These are phyloP conservation scores for Aporophyla lueneburgensis DNA, from an alignment of 2,888 invertebrate genomes.

Conservation along the genomic window DNA sequence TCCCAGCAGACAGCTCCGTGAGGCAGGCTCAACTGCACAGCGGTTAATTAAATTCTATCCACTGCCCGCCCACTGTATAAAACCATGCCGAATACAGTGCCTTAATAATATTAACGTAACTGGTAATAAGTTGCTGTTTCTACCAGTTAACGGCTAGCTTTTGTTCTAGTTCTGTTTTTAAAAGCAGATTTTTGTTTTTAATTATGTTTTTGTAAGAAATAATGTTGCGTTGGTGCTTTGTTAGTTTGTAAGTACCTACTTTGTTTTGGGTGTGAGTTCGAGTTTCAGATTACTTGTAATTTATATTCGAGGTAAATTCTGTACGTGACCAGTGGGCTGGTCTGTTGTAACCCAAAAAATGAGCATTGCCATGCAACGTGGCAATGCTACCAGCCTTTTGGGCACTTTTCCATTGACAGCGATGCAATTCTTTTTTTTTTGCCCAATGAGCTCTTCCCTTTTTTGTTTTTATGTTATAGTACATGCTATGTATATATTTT, in stretches of 20 bases:
- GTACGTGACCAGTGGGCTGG: too few species aligned
- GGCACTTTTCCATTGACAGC: too few species aligned
- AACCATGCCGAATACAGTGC: constrained; percentile 80
- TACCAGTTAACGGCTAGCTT: constrained; percentile 41
- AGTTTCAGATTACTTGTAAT: not conserved
- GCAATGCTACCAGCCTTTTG: too few species aligned
- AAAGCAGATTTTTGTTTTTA: constrained; percentile 38
- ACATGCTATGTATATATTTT: too few species aligned
- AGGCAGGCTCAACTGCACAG: constrained; percentile 78
- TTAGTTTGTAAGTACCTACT: not conserved
- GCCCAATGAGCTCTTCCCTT: too few species aligned
- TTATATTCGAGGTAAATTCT: not conserved
- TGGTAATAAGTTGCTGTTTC: constrained; percentile 68
- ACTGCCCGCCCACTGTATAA: constrained; percentile 78
- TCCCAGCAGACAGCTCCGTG: constrained; percentile 80
- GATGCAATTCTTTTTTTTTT: too few species aligned
- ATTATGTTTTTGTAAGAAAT: constrained; percentile 30
- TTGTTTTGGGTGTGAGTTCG: not conserved
- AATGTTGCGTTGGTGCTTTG: not conserved
- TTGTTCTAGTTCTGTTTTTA: constrained; percentile 49
- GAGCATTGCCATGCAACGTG: too few species aligned
- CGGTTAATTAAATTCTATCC: constrained; percentile 87
- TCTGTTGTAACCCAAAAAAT: too few species aligned
- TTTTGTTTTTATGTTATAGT: too few species aligned
- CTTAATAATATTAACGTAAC: constrained; percentile 78